phyloP scores from a whole-genome alignment of 2,888 invertebrate genomes.

The Orthosia cruda region DNA sequence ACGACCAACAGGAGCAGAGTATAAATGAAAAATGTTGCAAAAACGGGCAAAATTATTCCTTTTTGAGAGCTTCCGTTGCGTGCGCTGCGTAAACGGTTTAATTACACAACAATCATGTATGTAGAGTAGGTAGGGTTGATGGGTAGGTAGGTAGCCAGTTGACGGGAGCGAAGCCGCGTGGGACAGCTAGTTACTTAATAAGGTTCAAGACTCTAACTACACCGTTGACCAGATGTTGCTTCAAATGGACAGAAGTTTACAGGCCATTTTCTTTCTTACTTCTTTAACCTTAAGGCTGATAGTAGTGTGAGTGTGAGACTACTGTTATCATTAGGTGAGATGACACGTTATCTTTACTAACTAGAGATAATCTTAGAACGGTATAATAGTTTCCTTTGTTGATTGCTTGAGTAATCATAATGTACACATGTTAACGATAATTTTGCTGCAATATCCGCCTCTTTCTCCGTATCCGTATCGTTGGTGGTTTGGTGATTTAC shows the following conservation, averaged over 20 bases:
- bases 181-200: conserved; percentile 49
- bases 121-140: too few species aligned
- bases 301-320: conserved; percentile 9
- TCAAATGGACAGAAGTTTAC: background rate
- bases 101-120: too few species aligned
- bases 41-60: too few species aligned
- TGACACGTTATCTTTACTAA: conserved; percentile 21
- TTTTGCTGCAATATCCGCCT: background rate
- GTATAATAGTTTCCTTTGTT: conserved; percentile 22
- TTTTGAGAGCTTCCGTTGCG: too few species aligned
- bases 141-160: too few species aligned
- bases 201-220: conserved; percentile 33
- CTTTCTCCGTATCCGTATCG: conserved; percentile 31
- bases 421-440: background rate
- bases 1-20: too few species aligned
- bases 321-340: too few species aligned
- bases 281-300: background rate
- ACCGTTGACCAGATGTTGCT: conserved; percentile 56
- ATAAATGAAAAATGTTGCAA: too few species aligned
- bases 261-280: conserved; percentile 12
- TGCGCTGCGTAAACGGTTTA: too few species aligned
- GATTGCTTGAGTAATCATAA: conserved; percentile 1
- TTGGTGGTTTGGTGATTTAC: conserved; percentile 49
- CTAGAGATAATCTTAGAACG: conserved; percentile 32
- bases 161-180: too few species aligned